Evolutionary conservation across 53 echinoderm and acorn worm species (phyloP).

Genomic region (Mesocentrotus franciscanus): DNA sequence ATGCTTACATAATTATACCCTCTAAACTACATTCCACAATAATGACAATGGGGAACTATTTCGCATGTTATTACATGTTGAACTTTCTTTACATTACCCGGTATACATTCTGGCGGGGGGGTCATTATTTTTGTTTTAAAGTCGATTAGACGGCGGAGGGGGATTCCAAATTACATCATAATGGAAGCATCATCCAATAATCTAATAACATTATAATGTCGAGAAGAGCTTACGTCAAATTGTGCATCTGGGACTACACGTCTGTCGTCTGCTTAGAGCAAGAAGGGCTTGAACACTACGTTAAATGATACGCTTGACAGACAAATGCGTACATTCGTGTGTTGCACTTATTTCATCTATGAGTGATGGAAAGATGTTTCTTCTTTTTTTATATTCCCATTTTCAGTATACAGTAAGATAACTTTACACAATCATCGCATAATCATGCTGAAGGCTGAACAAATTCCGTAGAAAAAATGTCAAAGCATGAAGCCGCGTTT

Average conservation of each 20-base stretch:
- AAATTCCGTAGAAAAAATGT: not conserved
- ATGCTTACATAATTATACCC: no score
- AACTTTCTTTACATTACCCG: no score
- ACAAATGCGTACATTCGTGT: no score
- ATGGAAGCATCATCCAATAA: not conserved
- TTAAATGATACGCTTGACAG: no score
- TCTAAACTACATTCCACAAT: no score
- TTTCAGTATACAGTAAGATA: not conserved
- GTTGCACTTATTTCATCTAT: not conserved
- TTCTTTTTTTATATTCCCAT: not conserved
- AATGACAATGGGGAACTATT: no score
- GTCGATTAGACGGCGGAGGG: not conserved
- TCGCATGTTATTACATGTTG: no score
- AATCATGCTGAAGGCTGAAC: slow-evolving; percentile 29
- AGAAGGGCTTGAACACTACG: no score
- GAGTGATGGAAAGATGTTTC: not conserved
- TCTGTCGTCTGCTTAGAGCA: no score
- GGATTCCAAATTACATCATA: not conserved
- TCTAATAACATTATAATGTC: not conserved
- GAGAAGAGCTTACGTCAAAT: not conserved
- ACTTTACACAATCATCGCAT: not conserved
- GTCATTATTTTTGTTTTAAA: not conserved
- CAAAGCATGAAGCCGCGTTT: not conserved
- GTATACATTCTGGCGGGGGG: no score
- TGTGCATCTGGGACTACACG: not conserved